Percentiles rank a stretch among this genome's conserved stretches.
These are phyloP conservation scores for Rhinolophus sinicus DNA, from an alignment of 2,113 vertebrate genomes.

Conservation along the genomic window DNA sequence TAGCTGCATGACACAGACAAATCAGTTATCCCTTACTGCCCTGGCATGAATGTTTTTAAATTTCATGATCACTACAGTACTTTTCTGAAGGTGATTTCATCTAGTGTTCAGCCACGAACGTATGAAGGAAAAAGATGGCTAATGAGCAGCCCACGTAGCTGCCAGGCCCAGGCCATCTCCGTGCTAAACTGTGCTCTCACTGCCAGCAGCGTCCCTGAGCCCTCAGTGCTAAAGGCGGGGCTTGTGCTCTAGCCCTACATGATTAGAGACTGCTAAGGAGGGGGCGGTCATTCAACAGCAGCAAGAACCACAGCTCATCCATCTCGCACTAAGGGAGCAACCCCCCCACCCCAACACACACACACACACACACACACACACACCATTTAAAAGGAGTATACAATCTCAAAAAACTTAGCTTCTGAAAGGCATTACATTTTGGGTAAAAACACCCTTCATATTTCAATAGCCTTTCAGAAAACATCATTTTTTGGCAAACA, in stretches of 20 bases:
- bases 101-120: not conserved
- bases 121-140: not conserved
- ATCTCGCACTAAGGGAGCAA: not conserved
- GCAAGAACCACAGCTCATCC: not conserved
- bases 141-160: not conserved
- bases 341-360: no score
- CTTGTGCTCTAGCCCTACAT: not conserved
- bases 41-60: not conserved
- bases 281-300: not conserved
- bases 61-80: not conserved
- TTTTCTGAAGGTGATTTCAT: not conserved
- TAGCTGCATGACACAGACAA: not conserved
- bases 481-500: not conserved
- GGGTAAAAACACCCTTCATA: not conserved
- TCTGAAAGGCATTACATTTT: not conserved
- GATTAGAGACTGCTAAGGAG: not conserved
- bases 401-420: not conserved
- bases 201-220: not conserved
- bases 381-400: not conserved
- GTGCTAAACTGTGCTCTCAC: not conserved
- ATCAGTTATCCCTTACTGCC: not conserved
- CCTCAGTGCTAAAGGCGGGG: not conserved
- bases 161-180: not conserved
- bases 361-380: no score
- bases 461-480: slow-evolving; percentile 30